Base-by-base conservation (phyloP, 2,113 vertebrate genomes). In the Setophaga coronata region DNA sequence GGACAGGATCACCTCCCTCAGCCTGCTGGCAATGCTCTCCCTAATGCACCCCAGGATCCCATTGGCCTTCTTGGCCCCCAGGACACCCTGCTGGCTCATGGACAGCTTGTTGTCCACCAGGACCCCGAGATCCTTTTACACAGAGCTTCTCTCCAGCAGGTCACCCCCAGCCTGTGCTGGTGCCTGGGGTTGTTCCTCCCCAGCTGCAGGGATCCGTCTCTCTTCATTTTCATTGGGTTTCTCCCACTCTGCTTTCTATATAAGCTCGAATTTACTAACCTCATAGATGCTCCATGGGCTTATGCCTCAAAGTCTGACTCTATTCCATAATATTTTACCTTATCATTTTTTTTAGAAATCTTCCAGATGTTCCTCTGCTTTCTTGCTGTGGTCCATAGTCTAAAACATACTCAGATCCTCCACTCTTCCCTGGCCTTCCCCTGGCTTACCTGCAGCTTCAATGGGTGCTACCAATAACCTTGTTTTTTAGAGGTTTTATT, bases 1-100 rank as follows among this genome's bases (percentile, higher is more conserved):
- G 14, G 33, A 0, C 43, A 51, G 21, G 15, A 51, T 73, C 36
- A 21, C 26, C 17, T 15, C 42, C 4, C 10, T 48, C 0, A 0
- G 6, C 14, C 34, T 65, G 5, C 34, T 1, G 66, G 7, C 24
- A 64, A 4, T 33, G 31, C 4, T 65, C 2, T 65, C 28, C 33
- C 31, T 50, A 13, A 1, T 12, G 40, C 40, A 40, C 14, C 14
- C 3, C 18, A 50, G 26, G 10, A 18, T 33, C 10, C 21, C 15
- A 9, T 0, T 36, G 58, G 3, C 14, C 14, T 56, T 43, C 58
- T 28, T 71, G 57, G 31, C 6, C 56, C 18, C 5, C 36, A 12
- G 34, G 25, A 3, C n/a, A 53, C n/a, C 19, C 21, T 72, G 26
- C 31, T 43, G 36, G 58, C 26, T 81, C 58, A 19, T 2, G 21